Percentiles rank a stretch among this genome's conserved stretches.
Evolutionary conservation across 2,113 vertebrate genomes (phyloP).

Genomic region (Halcyon senegalensis): DNA sequence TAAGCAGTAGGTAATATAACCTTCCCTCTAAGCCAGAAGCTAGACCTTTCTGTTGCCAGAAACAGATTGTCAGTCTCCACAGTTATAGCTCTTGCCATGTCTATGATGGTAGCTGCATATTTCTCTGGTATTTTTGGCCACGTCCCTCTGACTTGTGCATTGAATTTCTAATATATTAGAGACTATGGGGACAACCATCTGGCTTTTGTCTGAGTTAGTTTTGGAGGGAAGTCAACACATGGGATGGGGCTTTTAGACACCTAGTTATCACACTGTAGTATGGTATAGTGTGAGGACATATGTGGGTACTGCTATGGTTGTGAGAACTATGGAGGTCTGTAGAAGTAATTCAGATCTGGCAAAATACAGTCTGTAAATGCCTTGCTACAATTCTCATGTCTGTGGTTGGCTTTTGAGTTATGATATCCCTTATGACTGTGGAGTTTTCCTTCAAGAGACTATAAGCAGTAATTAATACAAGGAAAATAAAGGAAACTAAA

Average conservation of each 20-base stretch:
- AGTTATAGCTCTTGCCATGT: not conserved
- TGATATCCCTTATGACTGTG: not conserved
- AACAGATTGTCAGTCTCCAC: rapidly evolving
- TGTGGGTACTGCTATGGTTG: not conserved
- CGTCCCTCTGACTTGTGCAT: rapidly evolving
- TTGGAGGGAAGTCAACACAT: not conserved
- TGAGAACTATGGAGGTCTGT: not conserved
- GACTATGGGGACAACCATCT: not conserved
- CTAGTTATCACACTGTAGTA: not conserved
- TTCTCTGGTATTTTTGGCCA: not conserved
- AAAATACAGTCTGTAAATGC: not conserved
- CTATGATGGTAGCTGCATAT: not conserved
- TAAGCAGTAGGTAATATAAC: not conserved
- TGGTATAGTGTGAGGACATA: not conserved
- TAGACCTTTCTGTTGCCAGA: not conserved
- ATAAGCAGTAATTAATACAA: not conserved
- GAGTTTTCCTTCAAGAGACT: not conserved
- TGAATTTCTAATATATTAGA: not conserved
- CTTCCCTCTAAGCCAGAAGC: not conserved
- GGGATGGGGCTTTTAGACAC: not conserved
- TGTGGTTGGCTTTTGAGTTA: not conserved
- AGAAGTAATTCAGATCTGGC: not conserved
- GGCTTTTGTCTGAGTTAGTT: not conserved
- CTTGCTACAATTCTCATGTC: not conserved
- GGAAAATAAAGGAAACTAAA: not conserved